Evolutionary conservation across 2,113 vertebrate species (phyloP).

Genomic region (Nymphicus hollandicus): DNA sequence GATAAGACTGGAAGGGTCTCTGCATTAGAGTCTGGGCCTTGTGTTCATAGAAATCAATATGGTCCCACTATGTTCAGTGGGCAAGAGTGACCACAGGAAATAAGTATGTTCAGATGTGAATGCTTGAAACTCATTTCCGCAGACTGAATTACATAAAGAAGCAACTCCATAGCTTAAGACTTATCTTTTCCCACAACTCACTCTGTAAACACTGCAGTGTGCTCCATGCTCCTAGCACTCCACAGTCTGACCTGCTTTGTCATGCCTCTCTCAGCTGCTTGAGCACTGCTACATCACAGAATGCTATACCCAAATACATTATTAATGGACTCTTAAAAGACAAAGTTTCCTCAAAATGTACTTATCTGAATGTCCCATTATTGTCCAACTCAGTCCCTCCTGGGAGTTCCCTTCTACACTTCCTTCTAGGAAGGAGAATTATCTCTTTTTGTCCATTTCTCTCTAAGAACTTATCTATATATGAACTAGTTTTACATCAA

Average conservation of each 20-base stretch:
- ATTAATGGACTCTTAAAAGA: background rate
- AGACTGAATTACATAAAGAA: background rate
- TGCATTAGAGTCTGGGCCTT: rapidly evolving
- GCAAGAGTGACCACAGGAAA: background rate
- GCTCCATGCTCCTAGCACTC: background rate
- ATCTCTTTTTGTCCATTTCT: background rate
- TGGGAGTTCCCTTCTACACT: background rate
- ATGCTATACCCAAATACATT: background rate
- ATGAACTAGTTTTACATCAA: background rate
- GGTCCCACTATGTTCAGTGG: background rate
- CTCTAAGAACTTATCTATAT: background rate
- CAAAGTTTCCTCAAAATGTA: background rate
- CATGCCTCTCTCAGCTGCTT: background rate
- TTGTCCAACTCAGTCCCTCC: background rate
- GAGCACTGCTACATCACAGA: background rate
- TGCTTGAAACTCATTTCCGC: background rate
- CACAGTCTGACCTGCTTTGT: background rate
- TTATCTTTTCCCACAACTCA: background rate
- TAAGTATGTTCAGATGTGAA: rapidly evolving
- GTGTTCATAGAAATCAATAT: background rate
- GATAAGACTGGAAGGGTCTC: background rate
- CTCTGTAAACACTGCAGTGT: background rate
- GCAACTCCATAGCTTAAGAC: background rate
- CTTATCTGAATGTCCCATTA: rapidly evolving
- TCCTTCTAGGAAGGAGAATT: background rate